Evolutionary conservation across 2,888 invertebrate genomes (phyloP), one percentile per base, ranked within the genome.

Genomic region (Ceramica pisi): DNA sequence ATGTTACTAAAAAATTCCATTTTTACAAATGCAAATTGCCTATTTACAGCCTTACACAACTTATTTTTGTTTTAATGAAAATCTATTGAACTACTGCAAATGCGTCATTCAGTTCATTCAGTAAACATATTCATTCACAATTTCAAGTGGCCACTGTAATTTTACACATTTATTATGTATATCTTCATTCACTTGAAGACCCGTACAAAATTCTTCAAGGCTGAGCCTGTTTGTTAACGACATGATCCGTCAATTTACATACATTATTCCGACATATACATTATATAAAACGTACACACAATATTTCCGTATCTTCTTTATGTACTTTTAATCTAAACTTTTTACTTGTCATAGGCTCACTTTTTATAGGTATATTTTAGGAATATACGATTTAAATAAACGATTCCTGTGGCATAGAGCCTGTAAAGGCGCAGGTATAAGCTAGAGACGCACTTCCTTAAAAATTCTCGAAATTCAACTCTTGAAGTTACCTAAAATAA

Each of bases 171-270:
- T 65, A 46, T 48, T 72, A 53, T 60, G 41, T 53, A 62, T 23
- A 23, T 63, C 31, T 74, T 64, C 38, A 53, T 75, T 63, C 46
- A 23, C 31, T 50, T 67, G 44, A 50, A 78, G 50, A 56, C 62
- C 69, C 67, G 69, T 74, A 70, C 71, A 72, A 72, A 76, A 69
- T 72, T 21, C 44, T 78, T 70, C 80, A 84, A 84, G 84, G 84
- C 55, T 62, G 38, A 44, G 38, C 16, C 51, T 46, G 72, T 56
- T 59, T 41, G 46, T 72, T 81, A 75, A 69, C 53, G 61, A 78
- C 79, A 85, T 71, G 81, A 85, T 79, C 75, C 66, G 46, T 67
- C 72, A 81, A 86, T 86, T 86, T 81, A 78, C 84, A 84, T 85
- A 86, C 46, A 78, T 84, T 81, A 76, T 66, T 56, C 51, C 69